phyloP scores from a whole-genome alignment of 2,888 invertebrate genomes.

The Cephonodes hylas region DNA sequence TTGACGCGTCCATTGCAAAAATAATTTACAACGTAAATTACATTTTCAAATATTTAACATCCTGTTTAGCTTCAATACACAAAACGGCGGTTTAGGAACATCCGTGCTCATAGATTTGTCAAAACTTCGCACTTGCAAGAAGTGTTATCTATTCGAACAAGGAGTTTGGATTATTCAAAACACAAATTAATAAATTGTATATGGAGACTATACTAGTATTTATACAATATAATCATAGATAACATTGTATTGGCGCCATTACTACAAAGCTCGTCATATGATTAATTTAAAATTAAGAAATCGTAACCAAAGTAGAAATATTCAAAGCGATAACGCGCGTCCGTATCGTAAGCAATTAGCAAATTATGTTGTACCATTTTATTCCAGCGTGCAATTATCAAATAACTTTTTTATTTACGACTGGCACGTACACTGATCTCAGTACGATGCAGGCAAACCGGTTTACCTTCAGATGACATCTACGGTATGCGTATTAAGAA shows the following conservation, averaged over 20 bases:
- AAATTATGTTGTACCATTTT: neutral
- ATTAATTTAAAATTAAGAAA: no score
- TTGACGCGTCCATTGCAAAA: neutral
- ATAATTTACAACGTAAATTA: neutral
- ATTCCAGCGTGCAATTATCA: neutral
- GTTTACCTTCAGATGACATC: constrained; percentile 28
- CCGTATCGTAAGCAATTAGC: neutral
- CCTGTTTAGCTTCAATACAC: neutral
- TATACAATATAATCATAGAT: no score
- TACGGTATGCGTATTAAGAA: constrained; percentile 11
- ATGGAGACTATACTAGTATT: no score
- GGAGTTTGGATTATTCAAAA: no score
- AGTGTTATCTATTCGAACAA: no score
- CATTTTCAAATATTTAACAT: neutral
- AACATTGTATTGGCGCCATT: no score
- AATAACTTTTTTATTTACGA: neutral
- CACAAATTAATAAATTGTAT: no score
- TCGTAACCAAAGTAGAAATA: no score
- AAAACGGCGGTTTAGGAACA: neutral
- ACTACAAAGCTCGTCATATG: no score
- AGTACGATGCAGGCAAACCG: constrained; percentile 13
- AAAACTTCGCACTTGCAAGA: no score
- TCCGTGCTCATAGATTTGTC: neutral
- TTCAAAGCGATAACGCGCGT: no score
- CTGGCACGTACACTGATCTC: neutral